Conservation (phyloP, 2,797 vertebrate genomes). For the Girardinus metallicus region DNA sequence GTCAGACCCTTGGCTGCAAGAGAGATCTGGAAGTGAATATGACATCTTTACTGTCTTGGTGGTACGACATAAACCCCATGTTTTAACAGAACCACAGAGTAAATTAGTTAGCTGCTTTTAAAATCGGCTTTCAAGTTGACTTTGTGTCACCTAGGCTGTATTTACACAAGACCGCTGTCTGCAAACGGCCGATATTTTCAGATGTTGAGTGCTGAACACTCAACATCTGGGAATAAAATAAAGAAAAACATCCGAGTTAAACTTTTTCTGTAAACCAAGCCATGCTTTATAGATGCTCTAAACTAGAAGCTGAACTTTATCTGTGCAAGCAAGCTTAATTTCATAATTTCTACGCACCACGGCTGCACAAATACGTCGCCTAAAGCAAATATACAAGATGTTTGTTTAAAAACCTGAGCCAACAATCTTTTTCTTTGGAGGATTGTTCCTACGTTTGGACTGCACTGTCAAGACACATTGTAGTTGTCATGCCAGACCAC, state of each 20-base stretch:
- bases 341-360: background rate
- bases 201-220: background rate
- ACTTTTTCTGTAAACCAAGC: background rate
- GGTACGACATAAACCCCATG: background rate
- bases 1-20: slow-evolving; percentile 24
- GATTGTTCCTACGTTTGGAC: slow-evolving; percentile 1
- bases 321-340: background rate
- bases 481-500: background rate
- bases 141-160: slow-evolving; percentile 8
- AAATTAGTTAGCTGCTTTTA: background rate
- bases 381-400: slow-evolving; percentile 8
- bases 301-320: background rate
- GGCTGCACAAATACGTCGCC: slow-evolving; percentile 10
- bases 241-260: background rate
- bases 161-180: background rate
- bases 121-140: background rate
- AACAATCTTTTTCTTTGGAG: slow-evolving; percentile 25
- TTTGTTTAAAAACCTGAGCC: slow-evolving; percentile 51
- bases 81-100: background rate
- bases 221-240: background rate
- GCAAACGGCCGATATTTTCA: background rate
- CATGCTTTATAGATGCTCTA: background rate
- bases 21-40: slow-evolving; percentile 27
- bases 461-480: background rate
- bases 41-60: background rate